These are phyloP conservation scores for Pandemis corylana DNA, from an alignment of 2,888 invertebrate species.

Conservation along the genomic window DNA sequence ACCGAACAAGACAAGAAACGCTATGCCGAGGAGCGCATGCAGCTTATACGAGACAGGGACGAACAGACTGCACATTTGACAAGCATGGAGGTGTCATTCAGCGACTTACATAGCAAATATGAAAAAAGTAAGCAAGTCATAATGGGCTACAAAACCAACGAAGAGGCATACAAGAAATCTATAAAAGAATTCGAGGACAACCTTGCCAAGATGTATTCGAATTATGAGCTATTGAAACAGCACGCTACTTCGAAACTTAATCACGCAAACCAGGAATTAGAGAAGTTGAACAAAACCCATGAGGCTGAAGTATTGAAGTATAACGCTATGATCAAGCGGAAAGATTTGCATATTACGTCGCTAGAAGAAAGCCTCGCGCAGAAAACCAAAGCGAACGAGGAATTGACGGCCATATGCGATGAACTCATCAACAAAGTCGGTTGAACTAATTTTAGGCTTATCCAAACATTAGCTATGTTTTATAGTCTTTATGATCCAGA, in stretches of 20 bases:
- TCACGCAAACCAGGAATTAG: slow-evolving; percentile 90
- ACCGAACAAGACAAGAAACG: slow-evolving; percentile 88
- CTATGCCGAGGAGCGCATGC: slow-evolving; percentile 80
- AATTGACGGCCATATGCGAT: slow-evolving; percentile 96
- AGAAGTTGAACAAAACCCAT: slow-evolving; percentile 88
- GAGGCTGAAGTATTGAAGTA: slow-evolving; percentile 93
- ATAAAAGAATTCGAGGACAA: slow-evolving; percentile 89
- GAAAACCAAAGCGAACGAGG: slow-evolving; percentile 95
- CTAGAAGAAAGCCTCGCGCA: slow-evolving; percentile 93
- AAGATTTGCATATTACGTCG: slow-evolving; percentile 93
- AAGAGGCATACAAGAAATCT: slow-evolving; percentile 88
- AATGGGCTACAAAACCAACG: slow-evolving; percentile 83
- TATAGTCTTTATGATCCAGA: slow-evolving; percentile 58
- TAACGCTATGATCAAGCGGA: slow-evolving; percentile 93
- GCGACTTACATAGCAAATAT: slow-evolving; percentile 86
- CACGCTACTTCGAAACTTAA: slow-evolving; percentile 95
- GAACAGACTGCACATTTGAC: slow-evolving; percentile 86
- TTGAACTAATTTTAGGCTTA: slow-evolving; percentile 59
- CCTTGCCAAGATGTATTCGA: slow-evolving; percentile 90
- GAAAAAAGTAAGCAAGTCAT: slow-evolving; percentile 88
- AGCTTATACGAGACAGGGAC: slow-evolving; percentile 84
- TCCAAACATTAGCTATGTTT: slow-evolving; percentile 56
- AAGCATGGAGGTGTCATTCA: slow-evolving; percentile 87
- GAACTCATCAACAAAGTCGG: slow-evolving; percentile 91
- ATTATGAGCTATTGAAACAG: slow-evolving; percentile 93